Evolutionary conservation across 2,888 invertebrate species (phyloP).

Genomic region (Dynastes tityus): DNA sequence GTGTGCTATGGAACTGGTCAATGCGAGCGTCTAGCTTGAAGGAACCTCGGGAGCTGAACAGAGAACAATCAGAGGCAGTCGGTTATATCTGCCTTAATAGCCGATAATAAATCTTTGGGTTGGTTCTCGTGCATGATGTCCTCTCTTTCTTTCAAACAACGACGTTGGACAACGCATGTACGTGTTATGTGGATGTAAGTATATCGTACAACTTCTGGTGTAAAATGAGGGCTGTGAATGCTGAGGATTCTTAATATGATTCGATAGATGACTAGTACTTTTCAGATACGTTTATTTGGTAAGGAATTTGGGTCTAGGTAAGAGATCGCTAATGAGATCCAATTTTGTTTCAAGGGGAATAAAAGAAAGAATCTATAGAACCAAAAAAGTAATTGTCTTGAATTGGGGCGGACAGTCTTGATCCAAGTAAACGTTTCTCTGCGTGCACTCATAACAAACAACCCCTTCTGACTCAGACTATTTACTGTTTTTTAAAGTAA

Average conservation of each 20-base stretch:
- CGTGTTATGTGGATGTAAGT: no score
- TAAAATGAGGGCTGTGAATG: neutral
- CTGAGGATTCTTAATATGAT: neutral
- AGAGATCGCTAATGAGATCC: neutral
- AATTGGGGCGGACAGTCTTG: no score
- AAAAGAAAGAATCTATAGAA: no score
- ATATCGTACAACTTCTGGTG: neutral
- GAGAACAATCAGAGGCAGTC: constrained; percentile 26
- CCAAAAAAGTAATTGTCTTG: no score
- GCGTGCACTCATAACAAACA: no score
- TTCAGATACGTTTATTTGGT: neutral
- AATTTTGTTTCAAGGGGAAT: neutral
- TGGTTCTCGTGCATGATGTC: constrained; percentile 10
- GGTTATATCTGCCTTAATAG: constrained; percentile 28
- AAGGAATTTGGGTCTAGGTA: neutral
- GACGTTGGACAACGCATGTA: neutral
- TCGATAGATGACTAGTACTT: constrained; percentile 13
- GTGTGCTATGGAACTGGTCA: constrained; percentile 5
- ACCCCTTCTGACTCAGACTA: no score
- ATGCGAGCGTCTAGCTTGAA: neutral
- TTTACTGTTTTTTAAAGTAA: no score
- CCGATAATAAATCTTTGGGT: constrained; percentile 32
- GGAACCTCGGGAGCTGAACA: neutral
- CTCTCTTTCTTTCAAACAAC: neutral
- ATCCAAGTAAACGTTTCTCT: no score